Evolutionary conservation across 2,888 invertebrate genomes (phyloP), one percentile per base, ranked within the genome.

Genomic region (Apotomis betuletana): DNA sequence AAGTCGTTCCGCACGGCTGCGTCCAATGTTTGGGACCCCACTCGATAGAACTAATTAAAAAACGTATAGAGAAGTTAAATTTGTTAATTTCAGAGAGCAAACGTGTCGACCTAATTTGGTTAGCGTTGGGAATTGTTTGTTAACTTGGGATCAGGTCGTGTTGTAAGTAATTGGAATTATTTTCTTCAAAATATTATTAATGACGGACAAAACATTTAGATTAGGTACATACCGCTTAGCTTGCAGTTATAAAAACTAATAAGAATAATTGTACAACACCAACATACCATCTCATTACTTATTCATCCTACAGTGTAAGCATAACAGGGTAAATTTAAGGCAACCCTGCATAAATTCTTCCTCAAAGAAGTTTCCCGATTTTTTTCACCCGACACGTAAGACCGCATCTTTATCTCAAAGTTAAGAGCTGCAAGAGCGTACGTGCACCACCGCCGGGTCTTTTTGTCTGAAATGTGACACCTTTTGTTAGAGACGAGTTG

Each of bases 401-500:
- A 71, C 71, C 71, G 12, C 71, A 71, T 67, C 70, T 70, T 67
- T 71, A 67, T 71, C 61, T 62, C 71, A 67, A 58, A 67, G 57
- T 68, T 68, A 68, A 61, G 61, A 69, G 69, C 74, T 74, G 79
- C 77, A 77, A 64, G 67, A 70, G 77, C 74, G 73, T 76, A 77
- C 77, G 75, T 82, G 79, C 79, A 81, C 64, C 74, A 75, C 65
- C 57, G 58, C 54, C 41, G 68, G 68, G 75, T 74, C 72, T 76
- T 78, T 79, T 80, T 81, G 76, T 79, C 68, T 74, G 77, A 76
- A 76, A 77, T 73, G 74, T 76, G 79, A 80, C 75, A 80, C 78
- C 79, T 80, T 79, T 76, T 79, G 77, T 76, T 76, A 77, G 72
- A 67, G 70, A 72, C 76, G 72, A 75, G 76, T 67, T 54, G 38